phyloP scores from a whole-genome alignment of 2,113 vertebrate genomes.

The Uria lomvia region DNA sequence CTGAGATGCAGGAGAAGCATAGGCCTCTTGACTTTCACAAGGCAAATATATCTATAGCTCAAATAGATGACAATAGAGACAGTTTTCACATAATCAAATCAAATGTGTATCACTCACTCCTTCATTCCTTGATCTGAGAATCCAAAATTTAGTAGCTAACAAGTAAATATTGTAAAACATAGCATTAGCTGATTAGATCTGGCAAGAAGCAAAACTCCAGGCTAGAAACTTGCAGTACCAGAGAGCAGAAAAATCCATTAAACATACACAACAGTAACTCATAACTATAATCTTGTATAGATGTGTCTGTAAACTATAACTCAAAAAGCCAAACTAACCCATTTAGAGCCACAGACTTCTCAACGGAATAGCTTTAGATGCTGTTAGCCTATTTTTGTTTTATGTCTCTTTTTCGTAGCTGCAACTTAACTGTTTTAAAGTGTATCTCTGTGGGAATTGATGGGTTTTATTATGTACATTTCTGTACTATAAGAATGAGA shows the following conservation, averaged over 20 bases:
- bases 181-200: constrained; percentile 16
- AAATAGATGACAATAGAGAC: constrained; percentile 20
- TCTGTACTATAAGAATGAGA: constrained; percentile 47
- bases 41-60: not conserved
- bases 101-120: not conserved
- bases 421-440: constrained; percentile 32
- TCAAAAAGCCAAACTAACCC: constrained; percentile 52
- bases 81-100: constrained; percentile 31
- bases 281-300: constrained; percentile 43
- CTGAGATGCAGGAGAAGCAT: not conserved
- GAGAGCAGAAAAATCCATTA: constrained; percentile 24
- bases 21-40: constrained; percentile 15
- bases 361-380: constrained; percentile 32
- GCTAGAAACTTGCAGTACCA: constrained; percentile 34
- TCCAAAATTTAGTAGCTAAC: constrained; percentile 15
- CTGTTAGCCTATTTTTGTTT: constrained; percentile 44
- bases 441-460: constrained; percentile 54
- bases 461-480: constrained; percentile 55
- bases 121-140: not conserved
- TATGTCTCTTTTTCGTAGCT: constrained; percentile 6
- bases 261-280: constrained; percentile 39
- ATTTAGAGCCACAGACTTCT: constrained; percentile 44
- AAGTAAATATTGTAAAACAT: constrained; percentile 11
- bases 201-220: not conserved
- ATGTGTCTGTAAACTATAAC: constrained; percentile 49